Base-by-base conservation (phyloP, 1,140 invertebrate species). In the Saccostrea glomerata region DNA sequence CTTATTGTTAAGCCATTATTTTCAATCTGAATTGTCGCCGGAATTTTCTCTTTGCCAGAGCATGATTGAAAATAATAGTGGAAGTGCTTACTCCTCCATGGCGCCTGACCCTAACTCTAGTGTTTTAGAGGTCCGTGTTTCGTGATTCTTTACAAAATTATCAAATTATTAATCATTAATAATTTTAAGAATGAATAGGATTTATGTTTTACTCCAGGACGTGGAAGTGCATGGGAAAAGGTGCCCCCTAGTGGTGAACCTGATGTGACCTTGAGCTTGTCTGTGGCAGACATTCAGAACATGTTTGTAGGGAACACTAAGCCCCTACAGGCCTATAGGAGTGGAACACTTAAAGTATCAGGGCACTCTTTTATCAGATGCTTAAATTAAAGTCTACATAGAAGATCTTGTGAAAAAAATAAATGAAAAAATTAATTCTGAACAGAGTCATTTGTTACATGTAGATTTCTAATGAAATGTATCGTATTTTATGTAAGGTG, bases 281-380 rank as follows among this genome's bases (percentile, higher is more conserved):
- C 91, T 36, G 90, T 92, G 7, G 84, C 85, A 9, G 93, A 94
- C 60, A 91, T 95, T 88, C 92, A 93, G 60, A 86, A 58, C 7
- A 91, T 95, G 92, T 91, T 94, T 77, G 25, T 87, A 11, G 93
- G 92, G 12, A 77, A 92, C 20, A 85, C 93, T 0, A 93, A 93
- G 82, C 92, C 94, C 20, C 91, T 94, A 63, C 92, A 93, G 70
- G 94, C 94, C 25, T 95, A 94, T 89, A 95, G 95, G 94, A 93
- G 89, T 86, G 94, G 94, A 12, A 90, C 91, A 56, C 90, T 95
- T 11, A 89, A 88, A 54, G 92, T 94, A 0, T 91, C 94, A n/a
- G 94, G 94, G 4, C 92, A 95, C 86, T 36, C 30, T 36, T 2
- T 85, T 94, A 12, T 90, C 91, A 23, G 92, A 92, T 25, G 94